phyloP scores from a whole-genome alignment of 2,888 invertebrate genomes.

The Diachrysia chrysitis region DNA sequence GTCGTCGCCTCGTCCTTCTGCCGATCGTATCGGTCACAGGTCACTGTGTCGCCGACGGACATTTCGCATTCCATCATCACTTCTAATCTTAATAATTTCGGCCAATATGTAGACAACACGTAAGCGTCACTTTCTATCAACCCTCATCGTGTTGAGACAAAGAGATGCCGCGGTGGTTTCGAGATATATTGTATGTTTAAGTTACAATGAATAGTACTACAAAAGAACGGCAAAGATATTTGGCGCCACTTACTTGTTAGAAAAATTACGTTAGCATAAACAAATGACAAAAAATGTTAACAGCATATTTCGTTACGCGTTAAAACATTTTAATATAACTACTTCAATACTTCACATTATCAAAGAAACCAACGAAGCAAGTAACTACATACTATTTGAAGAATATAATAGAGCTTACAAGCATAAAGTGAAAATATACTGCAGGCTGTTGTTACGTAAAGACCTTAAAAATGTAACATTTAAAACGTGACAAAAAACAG shows the following conservation, averaged over 20 bases:
- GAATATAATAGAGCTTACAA: constrained; percentile 24
- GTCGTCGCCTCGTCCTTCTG: constrained; percentile 68
- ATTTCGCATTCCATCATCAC: constrained; percentile 71
- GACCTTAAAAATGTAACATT: constrained; percentile 17
- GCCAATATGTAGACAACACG: constrained; percentile 65
- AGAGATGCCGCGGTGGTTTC: constrained; percentile 57
- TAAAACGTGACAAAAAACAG: constrained; percentile 17
- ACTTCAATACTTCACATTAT: constrained; percentile 45
- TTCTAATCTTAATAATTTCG: constrained; percentile 69
- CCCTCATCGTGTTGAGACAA: constrained; percentile 54
- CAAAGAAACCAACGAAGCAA: constrained; percentile 48
- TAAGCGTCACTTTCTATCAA: constrained; percentile 58
- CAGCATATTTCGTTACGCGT: constrained; percentile 35
- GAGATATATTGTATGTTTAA: constrained; percentile 47
- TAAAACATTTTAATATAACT: constrained; percentile 34
- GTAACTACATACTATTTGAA: constrained; percentile 26
- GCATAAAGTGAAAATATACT: constrained; percentile 41
- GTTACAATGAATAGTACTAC: constrained; percentile 11
- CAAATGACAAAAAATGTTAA: constrained; percentile 35
- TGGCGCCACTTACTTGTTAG: constrained; percentile 20
- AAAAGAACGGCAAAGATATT: constrained; percentile 31
- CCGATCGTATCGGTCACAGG: constrained; percentile 72
- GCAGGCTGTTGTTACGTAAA: constrained; percentile 44
- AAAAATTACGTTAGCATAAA: constrained; percentile 29
- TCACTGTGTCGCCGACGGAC: constrained; percentile 79